A percentile compares a stretch with the other conserved stretches of the same genome.
phyloP scores from a whole-genome alignment of 2,888 invertebrate species.

The Luffia ferchaultella region DNA sequence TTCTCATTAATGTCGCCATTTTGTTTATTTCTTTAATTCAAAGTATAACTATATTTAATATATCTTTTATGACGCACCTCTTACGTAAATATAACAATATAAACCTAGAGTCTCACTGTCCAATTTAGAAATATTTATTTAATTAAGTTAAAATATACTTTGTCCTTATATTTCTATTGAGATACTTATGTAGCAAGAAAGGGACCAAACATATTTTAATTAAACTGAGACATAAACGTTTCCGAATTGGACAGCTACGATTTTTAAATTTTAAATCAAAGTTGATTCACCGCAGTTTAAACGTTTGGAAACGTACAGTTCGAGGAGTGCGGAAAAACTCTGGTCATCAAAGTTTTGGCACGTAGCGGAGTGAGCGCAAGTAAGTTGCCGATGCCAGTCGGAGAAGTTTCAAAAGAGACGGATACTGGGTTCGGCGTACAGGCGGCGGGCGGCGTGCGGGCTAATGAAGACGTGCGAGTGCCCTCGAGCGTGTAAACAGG shows the following conservation, averaged over 20 bases:
- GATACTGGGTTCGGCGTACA: background rate
- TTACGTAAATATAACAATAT: no score
- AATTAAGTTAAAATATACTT: no score
- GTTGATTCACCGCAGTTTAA: background rate
- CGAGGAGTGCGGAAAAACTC: background rate
- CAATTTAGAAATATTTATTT: no score
- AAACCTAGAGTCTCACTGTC: no score
- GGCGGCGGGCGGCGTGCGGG: conserved; percentile 19
- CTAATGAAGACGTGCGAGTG: conserved; percentile 62
- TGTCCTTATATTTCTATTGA: background rate
- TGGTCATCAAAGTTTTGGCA: background rate
- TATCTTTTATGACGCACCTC: background rate
- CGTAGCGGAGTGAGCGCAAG: background rate
- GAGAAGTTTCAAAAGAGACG: background rate
- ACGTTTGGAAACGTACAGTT: background rate
- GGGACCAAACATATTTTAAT: no score
- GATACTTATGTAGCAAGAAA: no score
- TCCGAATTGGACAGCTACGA: no score
- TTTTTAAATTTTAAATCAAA: background rate
- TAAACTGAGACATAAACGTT: no score
- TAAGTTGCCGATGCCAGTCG: no score
- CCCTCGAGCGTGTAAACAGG: conserved; percentile 57
- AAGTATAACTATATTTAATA: background rate
- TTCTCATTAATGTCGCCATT: background rate
- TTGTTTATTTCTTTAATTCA: background rate